Evolutionary conservation across 1,140 invertebrate species (phyloP).

Genomic region (Lepidurus couesii): DNA sequence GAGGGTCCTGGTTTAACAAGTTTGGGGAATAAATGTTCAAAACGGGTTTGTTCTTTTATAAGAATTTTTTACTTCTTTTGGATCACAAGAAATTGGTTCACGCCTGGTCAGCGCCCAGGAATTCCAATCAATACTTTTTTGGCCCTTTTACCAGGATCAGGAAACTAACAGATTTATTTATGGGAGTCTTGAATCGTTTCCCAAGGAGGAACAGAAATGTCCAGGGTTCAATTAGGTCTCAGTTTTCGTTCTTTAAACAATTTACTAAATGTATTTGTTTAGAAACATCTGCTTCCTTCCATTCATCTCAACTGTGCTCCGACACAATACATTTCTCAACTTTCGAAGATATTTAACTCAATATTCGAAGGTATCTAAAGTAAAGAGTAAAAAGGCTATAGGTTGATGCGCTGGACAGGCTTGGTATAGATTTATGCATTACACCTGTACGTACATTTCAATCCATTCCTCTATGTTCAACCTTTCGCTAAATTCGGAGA

Average conservation of each 20-base stretch:
- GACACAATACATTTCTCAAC: background rate
- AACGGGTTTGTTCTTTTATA: background rate
- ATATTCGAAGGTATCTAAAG: too few relatives aligned
- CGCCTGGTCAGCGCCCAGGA: background rate
- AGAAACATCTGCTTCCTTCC: background rate
- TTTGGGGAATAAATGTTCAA: background rate
- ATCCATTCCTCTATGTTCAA: too few relatives aligned
- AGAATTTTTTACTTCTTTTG: background rate
- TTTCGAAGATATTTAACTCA: too few relatives aligned
- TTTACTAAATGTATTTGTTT: constrained; percentile 1
- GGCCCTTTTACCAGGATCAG: too few relatives aligned
- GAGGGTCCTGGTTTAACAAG: background rate
- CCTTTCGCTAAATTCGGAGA: too few relatives aligned
- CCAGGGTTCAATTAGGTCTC: background rate
- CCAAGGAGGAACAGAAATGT: background rate
- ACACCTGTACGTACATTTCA: too few relatives aligned
- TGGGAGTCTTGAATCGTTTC: background rate
- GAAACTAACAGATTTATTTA: background rate
- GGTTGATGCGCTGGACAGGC: too few relatives aligned
- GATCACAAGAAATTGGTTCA: constrained; percentile 1
- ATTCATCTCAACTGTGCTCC: background rate
- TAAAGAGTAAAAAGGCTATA: too few relatives aligned
- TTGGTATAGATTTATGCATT: too few relatives aligned
- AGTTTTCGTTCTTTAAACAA: background rate
- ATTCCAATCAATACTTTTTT: constrained; percentile 5